phyloP scores from a whole-genome alignment of 1,140 invertebrate genomes.

The Heliothis subflexa region DNA sequence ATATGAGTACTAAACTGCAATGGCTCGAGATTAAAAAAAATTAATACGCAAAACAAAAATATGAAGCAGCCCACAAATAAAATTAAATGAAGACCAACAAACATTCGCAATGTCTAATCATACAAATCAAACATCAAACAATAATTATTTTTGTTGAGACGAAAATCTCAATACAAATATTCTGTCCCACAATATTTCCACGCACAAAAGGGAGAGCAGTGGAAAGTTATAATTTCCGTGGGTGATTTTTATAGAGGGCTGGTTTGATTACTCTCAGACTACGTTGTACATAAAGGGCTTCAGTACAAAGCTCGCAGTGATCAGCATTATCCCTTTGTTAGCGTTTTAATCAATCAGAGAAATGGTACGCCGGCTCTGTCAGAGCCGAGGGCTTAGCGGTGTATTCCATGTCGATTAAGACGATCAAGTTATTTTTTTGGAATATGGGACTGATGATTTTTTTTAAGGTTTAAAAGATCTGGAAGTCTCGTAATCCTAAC shows the following conservation, averaged over 20 bases:
- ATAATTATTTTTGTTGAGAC: slow-evolving; percentile 24
- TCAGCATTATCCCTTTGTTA: slow-evolving; percentile 83
- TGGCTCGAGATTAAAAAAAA: too few species aligned
- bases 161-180: slow-evolving; percentile 15
- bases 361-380: slow-evolving; percentile 47
- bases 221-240: slow-evolving; percentile 47
- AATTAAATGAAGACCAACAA: not conserved
- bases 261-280: slow-evolving; percentile 74
- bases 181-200: slow-evolving; percentile 5
- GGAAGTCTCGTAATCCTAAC: too few species aligned
- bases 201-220: slow-evolving; percentile 22
- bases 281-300: slow-evolving; percentile 78
- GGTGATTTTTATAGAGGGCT: slow-evolving; percentile 72
- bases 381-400: slow-evolving; percentile 27
- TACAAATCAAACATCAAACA: slow-evolving; percentile 20
- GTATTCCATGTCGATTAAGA: slow-evolving; percentile 22
- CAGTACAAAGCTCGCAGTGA: slow-evolving; percentile 74
- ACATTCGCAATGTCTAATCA: not conserved
- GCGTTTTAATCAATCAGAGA: slow-evolving; percentile 84
- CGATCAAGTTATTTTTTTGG: slow-evolving; percentile 10
- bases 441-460: not conserved
- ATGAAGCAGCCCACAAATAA: not conserved
- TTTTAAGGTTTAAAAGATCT: too few species aligned
- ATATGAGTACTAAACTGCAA: not conserved
- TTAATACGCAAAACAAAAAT: too few species aligned